phyloP scores from a whole-genome alignment of 1,140 invertebrate genomes.

The Danaus melanippus region DNA sequence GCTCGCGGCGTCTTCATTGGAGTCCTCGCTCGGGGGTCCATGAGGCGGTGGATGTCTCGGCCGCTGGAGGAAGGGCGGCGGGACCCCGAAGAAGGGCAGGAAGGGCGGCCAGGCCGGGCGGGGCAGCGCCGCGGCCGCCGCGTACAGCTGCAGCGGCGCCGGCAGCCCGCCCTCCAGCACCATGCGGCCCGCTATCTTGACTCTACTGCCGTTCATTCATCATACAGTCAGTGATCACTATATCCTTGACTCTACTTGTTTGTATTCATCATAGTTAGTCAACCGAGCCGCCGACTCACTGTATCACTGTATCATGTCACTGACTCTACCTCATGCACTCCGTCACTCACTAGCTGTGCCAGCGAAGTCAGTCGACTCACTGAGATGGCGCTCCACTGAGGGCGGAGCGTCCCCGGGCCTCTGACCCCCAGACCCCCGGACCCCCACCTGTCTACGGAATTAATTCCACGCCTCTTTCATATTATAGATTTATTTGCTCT shows the following conservation, averaged over 20 bases:
- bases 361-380: constrained; percentile 20
- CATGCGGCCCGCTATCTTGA: constrained; percentile 51
- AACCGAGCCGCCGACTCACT: no score
- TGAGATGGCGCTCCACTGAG: constrained; percentile 55
- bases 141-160: constrained; percentile 73
- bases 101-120: constrained; percentile 72
- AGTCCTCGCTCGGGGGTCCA: constrained; percentile 73
- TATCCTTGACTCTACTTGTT: no score
- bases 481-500: constrained; percentile 69
- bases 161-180: constrained; percentile 69
- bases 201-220: constrained; percentile 8
- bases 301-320: no score
- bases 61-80: constrained; percentile 62
- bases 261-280: no score
- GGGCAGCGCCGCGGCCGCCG: constrained; percentile 71
- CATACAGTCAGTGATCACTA: no score
- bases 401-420: constrained; percentile 39
- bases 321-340: no score
- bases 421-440: constrained; percentile 16
- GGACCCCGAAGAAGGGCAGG: constrained; percentile 72
- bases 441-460: constrained; percentile 51
- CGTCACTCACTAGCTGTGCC: no score
- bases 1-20: constrained; percentile 73
- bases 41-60: constrained; percentile 57
- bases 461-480: constrained; percentile 67